A percentile compares a stretch with the other conserved stretches of the same genome.
phyloP scores from a whole-genome alignment of 2,888 invertebrate genomes.

The Arrhopalites spinosus region DNA sequence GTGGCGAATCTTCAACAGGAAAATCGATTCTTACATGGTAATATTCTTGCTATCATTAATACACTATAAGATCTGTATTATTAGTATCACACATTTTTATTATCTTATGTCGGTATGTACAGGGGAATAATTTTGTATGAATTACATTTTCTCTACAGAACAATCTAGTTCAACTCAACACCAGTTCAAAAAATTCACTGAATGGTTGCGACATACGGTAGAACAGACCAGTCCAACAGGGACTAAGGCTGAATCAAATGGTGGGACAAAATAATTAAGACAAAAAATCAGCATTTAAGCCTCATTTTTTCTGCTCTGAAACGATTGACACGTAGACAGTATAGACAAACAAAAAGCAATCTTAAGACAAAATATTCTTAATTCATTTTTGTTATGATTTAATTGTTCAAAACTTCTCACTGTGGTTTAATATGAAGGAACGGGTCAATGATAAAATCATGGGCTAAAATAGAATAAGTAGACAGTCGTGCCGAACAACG shows the following conservation, averaged over 20 bases:
- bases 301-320: too few species aligned
- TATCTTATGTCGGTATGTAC: background rate
- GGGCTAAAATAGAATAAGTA: too few species aligned
- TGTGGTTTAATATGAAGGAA: too few species aligned
- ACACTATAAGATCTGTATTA: background rate
- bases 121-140: background rate
- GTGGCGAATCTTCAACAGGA: slow-evolving; percentile 74
- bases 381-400: too few species aligned
- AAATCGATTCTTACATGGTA: slow-evolving; percentile 79
- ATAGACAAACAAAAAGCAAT: too few species aligned
- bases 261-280: slow-evolving; percentile 7
- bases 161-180: slow-evolving; percentile 91
- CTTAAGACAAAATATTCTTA: too few species aligned
- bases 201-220: slow-evolving; percentile 25
- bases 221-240: background rate
- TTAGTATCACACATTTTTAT: background rate
- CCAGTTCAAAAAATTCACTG: slow-evolving; percentile 53
- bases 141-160: slow-evolving; percentile 60
- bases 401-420: too few species aligned
- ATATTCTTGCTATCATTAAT: background rate
- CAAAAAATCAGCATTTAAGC: too few species aligned
- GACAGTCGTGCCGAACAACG: too few species aligned
- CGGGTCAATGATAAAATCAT: too few species aligned
- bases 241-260: background rate
- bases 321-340: too few species aligned